These are phyloP conservation scores for Scophthalmus maximus DNA, from an alignment of 2,113 vertebrate species.

Conservation along the genomic window DNA sequence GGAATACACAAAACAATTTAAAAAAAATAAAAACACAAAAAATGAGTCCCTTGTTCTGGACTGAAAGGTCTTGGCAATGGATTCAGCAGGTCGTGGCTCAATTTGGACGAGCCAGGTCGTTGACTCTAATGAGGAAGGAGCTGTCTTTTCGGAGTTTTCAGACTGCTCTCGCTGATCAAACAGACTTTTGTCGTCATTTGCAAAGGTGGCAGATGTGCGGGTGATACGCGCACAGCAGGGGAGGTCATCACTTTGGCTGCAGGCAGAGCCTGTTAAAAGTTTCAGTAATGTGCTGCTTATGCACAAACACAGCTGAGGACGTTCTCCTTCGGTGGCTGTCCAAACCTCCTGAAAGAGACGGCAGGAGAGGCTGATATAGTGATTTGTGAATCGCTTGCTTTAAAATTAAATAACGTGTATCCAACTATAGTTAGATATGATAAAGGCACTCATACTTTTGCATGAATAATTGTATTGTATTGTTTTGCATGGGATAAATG, in stretches of 20 bases:
- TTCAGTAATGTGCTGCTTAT: conserved; percentile 73
- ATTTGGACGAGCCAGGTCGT: conserved; percentile 3
- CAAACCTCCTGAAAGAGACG: conserved; percentile 25
- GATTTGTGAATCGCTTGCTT: conserved; percentile 7
- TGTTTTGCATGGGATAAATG: no score
- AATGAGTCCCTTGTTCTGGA: conserved; percentile 3
- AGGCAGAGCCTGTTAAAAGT: conserved; percentile 72
- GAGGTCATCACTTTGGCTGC: conserved; percentile 69
- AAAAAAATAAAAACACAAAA: neutral
- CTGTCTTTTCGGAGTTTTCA: conserved; percentile 44
- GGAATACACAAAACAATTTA: neutral
- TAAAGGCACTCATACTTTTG: no score
- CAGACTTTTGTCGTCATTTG: conserved; percentile 65
- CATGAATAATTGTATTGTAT: no score
- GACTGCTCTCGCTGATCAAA: conserved; percentile 54
- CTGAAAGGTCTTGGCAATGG: neutral
- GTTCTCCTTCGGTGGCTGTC: conserved; percentile 49
- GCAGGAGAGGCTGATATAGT: conserved; percentile 27
- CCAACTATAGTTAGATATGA: no score
- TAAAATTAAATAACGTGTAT: conserved; percentile 20
- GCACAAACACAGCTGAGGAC: conserved; percentile 62
- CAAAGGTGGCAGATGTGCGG: conserved; percentile 70
- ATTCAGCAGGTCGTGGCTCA: conserved; percentile 9
- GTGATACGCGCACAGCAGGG: conserved; percentile 67
- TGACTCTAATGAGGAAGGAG: conserved; percentile 32